Conservation (phyloP, 2,888 invertebrate genomes). For the Euphydryas editha region DNA sequence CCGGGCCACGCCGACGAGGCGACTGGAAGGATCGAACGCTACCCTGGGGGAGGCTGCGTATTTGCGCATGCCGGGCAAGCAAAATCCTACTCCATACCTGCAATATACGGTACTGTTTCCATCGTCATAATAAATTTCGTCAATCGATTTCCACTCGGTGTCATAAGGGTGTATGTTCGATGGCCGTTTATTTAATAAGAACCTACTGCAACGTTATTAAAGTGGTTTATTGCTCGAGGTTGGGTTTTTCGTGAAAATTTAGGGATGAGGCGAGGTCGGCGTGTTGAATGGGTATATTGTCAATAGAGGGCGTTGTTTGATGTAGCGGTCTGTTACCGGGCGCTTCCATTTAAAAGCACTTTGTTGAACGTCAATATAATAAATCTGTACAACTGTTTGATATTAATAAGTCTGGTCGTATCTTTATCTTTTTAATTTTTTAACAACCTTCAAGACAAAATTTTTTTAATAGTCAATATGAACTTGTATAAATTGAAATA, state of each 20-base stretch:
- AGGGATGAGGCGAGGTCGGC: slow-evolving; percentile 71
- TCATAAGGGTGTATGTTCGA: slow-evolving; percentile 53
- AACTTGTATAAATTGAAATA: background rate
- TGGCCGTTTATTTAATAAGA: slow-evolving; percentile 42
- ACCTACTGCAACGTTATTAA: slow-evolving; percentile 48
- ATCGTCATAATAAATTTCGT: slow-evolving; percentile 36
- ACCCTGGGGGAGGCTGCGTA: slow-evolving; percentile 81
- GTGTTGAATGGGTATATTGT: slow-evolving; percentile 64
- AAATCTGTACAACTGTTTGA: slow-evolving; percentile 33
- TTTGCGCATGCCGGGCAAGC: slow-evolving; percentile 56
- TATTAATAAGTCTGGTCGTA: slow-evolving; percentile 3
- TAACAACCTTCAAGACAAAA: background rate
- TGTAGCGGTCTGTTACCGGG: slow-evolving; percentile 63
- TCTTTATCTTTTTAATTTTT: background rate
- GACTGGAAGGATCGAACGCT: slow-evolving; percentile 81
- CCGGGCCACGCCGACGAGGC: slow-evolving; percentile 78
- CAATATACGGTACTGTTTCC: slow-evolving; percentile 54
- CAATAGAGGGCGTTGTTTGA: slow-evolving; percentile 70
- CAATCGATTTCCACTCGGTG: slow-evolving; percentile 55
- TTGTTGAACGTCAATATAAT: slow-evolving; percentile 54
- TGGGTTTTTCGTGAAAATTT: slow-evolving; percentile 48
- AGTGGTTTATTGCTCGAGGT: slow-evolving; percentile 48
- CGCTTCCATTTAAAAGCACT: slow-evolving; percentile 63
- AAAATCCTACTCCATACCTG: slow-evolving; percentile 49
- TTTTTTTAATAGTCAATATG: background rate